Evolutionary conservation across 2,797 vertebrate species (phyloP).

Genomic region (Acanthornis magna): DNA sequence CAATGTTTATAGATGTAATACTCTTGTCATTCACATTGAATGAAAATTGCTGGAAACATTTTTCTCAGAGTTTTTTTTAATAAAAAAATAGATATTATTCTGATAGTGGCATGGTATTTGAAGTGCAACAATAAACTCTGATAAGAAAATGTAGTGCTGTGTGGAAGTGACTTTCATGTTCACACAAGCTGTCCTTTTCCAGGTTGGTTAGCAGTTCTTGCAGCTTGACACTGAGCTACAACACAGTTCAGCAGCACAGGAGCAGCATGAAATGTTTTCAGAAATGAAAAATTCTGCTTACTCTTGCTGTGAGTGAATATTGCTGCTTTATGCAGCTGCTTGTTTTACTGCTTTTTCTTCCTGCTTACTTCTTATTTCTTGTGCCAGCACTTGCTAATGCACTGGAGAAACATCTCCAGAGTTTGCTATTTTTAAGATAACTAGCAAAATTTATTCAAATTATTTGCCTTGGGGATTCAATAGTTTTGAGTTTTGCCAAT

Average conservation of each 20-base stretch:
- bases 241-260: background rate
- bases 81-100: constrained; percentile 72
- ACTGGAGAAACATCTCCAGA: background rate
- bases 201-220: constrained; percentile 4
- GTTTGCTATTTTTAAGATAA: background rate
- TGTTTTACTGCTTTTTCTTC: constrained; percentile 34
- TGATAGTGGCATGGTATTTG: constrained; percentile 75
- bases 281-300: constrained; percentile 21
- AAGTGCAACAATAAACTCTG: constrained; percentile 77
- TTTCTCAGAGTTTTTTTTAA: constrained; percentile 71
- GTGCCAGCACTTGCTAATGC: background rate
- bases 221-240: background rate
- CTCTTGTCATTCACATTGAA: constrained; percentile 81
- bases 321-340: constrained; percentile 30
- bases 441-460: constrained; percentile 12
- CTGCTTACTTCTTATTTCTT: constrained; percentile 5
- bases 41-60: constrained; percentile 76
- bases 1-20: constrained; percentile 76
- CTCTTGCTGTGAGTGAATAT: background rate
- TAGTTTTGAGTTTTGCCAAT: background rate
- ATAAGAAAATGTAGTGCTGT: constrained; percentile 59
- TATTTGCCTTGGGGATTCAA: background rate
- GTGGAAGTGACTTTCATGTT: constrained; percentile 41
- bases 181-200: constrained; percentile 11
- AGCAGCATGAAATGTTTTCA: constrained; percentile 33